Conservation (phyloP, 2,888 invertebrate species). For the Scaptodrosophila latifasciaeformis region DNA sequence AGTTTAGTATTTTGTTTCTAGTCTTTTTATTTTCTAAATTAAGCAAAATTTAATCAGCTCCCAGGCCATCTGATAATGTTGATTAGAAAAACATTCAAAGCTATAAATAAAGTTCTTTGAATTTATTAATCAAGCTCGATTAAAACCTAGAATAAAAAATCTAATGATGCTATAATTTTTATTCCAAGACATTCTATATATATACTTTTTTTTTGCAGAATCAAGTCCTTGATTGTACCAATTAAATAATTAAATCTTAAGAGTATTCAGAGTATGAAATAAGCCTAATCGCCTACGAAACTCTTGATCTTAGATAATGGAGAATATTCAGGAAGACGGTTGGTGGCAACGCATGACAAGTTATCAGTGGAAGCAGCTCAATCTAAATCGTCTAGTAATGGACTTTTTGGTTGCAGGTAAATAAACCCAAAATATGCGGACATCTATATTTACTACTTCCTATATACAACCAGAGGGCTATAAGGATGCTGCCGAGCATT, state of each 20-base stretch:
- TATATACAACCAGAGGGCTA: constrained; percentile 42
- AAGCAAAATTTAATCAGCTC: constrained; percentile 24
- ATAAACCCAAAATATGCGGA: neutral
- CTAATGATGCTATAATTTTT: too few relatives aligned
- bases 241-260: too few relatives aligned
- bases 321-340: neutral
- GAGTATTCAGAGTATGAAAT: too few relatives aligned
- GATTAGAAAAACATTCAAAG: neutral
- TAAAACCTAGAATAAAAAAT: too few relatives aligned
- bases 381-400: constrained; percentile 50
- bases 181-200: too few relatives aligned
- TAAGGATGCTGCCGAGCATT: constrained; percentile 36
- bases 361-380: constrained; percentile 43
- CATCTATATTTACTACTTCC: neutral
- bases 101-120: too few relatives aligned
- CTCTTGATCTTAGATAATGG: too few relatives aligned
- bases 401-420: constrained; percentile 44
- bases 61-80: neutral
- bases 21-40: too few relatives aligned
- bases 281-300: too few relatives aligned
- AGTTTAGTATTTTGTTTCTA: constrained; percentile 1
- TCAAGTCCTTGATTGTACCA: too few relatives aligned
- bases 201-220: too few relatives aligned
- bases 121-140: too few relatives aligned
- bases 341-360: constrained; percentile 51